phyloP scores from a whole-genome alignment of 2,113 vertebrate species.

The Eolophus roseicapilla region DNA sequence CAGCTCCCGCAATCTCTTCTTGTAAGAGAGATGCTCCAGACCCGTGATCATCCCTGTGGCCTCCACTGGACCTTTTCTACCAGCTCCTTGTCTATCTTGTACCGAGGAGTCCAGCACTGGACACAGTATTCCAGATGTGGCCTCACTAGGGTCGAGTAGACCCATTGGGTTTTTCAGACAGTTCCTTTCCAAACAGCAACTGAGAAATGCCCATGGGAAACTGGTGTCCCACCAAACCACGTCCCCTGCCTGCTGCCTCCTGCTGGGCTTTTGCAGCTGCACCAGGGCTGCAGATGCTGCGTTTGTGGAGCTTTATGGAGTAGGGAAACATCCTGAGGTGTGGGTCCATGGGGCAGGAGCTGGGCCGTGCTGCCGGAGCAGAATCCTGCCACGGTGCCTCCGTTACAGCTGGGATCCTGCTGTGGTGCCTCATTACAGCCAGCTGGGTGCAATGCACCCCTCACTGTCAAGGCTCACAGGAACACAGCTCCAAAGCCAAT shows the following conservation, averaged over 20 bases:
- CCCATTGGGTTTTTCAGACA: background rate
- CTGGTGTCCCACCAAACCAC: background rate
- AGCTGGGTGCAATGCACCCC: rapidly evolving
- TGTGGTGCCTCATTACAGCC: background rate
- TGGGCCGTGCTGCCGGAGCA: background rate
- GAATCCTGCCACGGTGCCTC: background rate
- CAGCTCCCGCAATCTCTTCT: background rate
- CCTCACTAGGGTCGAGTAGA: background rate
- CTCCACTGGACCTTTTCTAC: background rate
- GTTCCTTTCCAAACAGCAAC: background rate
- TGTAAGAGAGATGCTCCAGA: background rate
- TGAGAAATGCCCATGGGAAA: rapidly evolving
- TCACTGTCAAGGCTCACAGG: rapidly evolving
- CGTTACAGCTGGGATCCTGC: background rate
- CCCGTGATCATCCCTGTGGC: background rate
- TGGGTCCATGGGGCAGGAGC: rapidly evolving
- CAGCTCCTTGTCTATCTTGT: background rate
- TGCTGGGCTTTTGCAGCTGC: background rate
- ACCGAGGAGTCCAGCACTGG: background rate
- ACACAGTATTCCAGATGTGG: background rate
- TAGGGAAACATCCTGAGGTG: background rate
- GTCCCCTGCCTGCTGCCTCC: background rate
- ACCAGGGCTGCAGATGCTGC: background rate
- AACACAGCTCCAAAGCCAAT: rapidly evolving
- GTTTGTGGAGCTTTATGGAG: background rate